These are phyloP conservation scores for Ciona savignyi DNA, from an alignment of 23 tunicate genomes.

Conservation along the genomic window DNA sequence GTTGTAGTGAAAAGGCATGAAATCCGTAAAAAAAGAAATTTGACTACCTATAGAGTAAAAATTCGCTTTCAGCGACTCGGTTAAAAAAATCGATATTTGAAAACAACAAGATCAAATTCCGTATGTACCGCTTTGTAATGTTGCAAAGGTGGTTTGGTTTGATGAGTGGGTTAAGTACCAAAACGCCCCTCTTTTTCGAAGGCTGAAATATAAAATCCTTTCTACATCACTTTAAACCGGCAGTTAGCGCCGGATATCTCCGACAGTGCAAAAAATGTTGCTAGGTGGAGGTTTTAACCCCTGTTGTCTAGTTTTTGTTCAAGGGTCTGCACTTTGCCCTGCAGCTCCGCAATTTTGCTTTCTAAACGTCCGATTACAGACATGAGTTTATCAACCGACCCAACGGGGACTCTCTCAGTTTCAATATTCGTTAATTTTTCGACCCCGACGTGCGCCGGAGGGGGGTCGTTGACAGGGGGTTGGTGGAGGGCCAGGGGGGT, in stretches of 20 bases:
- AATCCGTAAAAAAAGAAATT: too few relatives aligned
- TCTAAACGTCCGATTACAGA: conserved; percentile 26
- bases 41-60: too few relatives aligned
- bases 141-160: background rate
- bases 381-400: conserved; percentile 17
- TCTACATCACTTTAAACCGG: too few relatives aligned
- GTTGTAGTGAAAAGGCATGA: too few relatives aligned
- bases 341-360: conserved; percentile 13
- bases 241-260: background rate
- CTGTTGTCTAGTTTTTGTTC: conserved; percentile 6
- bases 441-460: background rate
- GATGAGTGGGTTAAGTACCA: background rate
- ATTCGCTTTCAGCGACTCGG: too few relatives aligned
- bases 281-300: background rate
- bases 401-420: background rate
- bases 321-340: conserved; percentile 34
- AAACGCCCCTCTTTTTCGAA: too few relatives aligned
- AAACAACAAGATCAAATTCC: background rate
- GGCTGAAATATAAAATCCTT: too few relatives aligned
- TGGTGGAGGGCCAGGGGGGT: background rate
- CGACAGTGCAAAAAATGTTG: background rate
- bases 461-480: background rate
- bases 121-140: background rate
- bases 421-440: background rate
- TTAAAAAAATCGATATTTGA: too few relatives aligned